Base-by-base conservation (phyloP, 2,888 invertebrate genomes). In the Slavum lentiscoides region DNA sequence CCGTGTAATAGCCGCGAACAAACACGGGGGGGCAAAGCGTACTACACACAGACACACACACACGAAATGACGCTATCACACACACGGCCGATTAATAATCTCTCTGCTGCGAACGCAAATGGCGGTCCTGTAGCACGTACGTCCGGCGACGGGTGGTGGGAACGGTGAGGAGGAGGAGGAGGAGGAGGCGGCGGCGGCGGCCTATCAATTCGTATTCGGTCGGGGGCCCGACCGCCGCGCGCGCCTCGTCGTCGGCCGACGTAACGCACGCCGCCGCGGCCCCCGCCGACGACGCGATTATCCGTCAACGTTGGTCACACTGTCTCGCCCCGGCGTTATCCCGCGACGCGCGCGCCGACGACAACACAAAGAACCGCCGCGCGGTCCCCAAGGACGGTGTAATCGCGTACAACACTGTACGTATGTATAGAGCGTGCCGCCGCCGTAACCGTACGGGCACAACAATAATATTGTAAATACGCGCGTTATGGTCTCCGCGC, bases 11-110 rank as follows among this genome's bases (percentile, higher is more conserved):
- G n/a, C n/a, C n/a, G 21, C n/a, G n/a, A 7, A 59, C 59, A 7
- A 11, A 21, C 61, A 30, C 53, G 30, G 30, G 30, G 30, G 69
- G 49, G 49, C 49, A 13, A 7, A 19, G 19, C 39, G n/a, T 30
- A 30, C n/a, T n/a, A 64, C 64, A n/a, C 19, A 66, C 64, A 62
- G 11, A 43, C 4, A 58, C 39, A 19, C 58, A 72, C 80, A 66
- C 72, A 72, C 80, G 43, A 80, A 80, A 80, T 80, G 80, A 80
- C 72, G 80, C 80, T 80, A 80, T 80, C 80, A 80, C 80, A 69
- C 53, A 59, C 64, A 80, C 70, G 80, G 80, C 72, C 80, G 72
- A 80, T 80, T 80, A 72, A 39, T 80, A 80, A 80, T 80, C 80
- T 80, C 80, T n/a, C n/a, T n/a, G n/a, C n/a, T 43, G 72, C 43